These are phyloP conservation scores for Platysteira castanea DNA, from an alignment of 2,113 vertebrate genomes.

Conservation along the genomic window DNA sequence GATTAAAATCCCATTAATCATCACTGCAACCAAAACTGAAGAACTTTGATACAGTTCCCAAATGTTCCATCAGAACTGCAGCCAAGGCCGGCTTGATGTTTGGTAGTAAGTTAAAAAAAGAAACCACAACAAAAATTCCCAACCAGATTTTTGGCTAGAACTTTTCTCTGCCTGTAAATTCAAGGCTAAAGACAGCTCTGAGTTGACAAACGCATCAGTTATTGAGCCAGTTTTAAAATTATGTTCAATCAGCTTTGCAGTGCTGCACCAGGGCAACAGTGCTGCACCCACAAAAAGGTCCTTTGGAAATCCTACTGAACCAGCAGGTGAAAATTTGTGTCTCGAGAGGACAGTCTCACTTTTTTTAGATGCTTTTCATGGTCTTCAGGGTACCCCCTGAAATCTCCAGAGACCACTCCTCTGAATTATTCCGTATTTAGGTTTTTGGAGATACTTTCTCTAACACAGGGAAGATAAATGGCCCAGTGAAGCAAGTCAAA, in stretches of 20 bases:
- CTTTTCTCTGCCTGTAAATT: neutral
- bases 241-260: neutral
- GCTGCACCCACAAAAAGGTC: neutral
- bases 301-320: neutral
- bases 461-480: neutral
- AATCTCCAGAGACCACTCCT: neutral
- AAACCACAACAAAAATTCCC: neutral
- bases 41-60: neutral
- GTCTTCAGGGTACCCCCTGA: neutral
- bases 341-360: neutral
- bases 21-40: neutral
- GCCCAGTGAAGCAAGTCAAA: neutral
- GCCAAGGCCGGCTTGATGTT: neutral
- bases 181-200: neutral
- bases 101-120: neutral
- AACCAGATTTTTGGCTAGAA: neutral
- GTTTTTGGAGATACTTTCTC: neutral
- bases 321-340: neutral
- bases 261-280: neutral
- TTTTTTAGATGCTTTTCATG: neutral
- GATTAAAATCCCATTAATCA: constrained; percentile 55
- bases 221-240: neutral
- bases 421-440: neutral
- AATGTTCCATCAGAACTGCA: neutral
- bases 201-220: neutral